Conservation (phyloP, 2,888 invertebrate species). For the Caenorhabditis zanzibari region DNA sequence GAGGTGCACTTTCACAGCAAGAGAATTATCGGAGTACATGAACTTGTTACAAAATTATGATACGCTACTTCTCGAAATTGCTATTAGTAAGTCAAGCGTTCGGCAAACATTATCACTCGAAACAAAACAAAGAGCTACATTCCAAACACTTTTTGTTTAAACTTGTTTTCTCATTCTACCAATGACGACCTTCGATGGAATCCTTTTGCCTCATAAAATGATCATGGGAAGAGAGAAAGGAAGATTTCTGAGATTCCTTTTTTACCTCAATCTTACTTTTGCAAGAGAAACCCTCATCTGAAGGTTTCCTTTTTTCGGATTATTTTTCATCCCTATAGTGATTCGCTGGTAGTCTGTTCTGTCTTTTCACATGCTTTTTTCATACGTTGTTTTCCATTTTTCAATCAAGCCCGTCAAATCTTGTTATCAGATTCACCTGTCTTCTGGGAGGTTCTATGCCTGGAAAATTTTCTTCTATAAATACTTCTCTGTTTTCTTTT, state of each 20-base stretch:
- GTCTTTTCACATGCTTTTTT: neutral
- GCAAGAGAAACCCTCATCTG: neutral
- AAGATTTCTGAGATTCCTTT: slow-evolving; percentile 39
- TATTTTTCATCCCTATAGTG: neutral
- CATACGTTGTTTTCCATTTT: slow-evolving; percentile 6
- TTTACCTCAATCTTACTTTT: neutral
- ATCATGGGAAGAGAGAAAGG: slow-evolving; percentile 27
- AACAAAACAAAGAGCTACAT: slow-evolving; percentile 17
- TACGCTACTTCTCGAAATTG: neutral
- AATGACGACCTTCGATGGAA: slow-evolving; percentile 46
- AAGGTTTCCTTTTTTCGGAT: slow-evolving; percentile 7
- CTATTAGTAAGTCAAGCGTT: slow-evolving; percentile 32
- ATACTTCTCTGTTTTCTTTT: neutral
- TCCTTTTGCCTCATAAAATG: slow-evolving; percentile 50
- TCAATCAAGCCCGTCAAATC: neutral
- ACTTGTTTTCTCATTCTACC: slow-evolving; percentile 33
- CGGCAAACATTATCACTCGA: slow-evolving; percentile 38
- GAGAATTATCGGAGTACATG: no score
- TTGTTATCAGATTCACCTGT: slow-evolving; percentile 45
- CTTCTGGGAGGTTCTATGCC: slow-evolving; percentile 25
- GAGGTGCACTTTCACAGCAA: neutral
- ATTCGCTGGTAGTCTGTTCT: neutral
- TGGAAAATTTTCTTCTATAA: neutral
- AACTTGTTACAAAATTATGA: neutral
- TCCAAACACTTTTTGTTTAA: slow-evolving; percentile 17